Evolutionary conservation across 1,140 invertebrate genomes (phyloP).

Genomic region (Danaus melanippus): DNA sequence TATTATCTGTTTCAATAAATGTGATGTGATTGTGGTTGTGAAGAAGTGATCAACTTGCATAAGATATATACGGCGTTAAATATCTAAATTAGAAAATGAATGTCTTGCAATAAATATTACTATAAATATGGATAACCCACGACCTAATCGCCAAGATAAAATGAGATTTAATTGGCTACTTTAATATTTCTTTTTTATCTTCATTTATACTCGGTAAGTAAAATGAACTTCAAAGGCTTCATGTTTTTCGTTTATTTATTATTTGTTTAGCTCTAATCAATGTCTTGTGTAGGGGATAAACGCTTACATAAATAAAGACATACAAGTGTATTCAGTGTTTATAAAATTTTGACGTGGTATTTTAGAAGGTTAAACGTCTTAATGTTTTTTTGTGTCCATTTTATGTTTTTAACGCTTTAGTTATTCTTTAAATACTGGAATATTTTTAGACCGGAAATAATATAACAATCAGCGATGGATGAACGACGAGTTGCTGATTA

Average conservation of each 20-base stretch:
- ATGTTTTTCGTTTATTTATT: conserved; percentile 31
- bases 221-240: conserved; percentile 35
- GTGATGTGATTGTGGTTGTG: conserved; percentile 16
- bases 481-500: conserved; percentile 91
- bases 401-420: too few species aligned
- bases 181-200: too few species aligned
- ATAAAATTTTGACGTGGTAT: conserved; percentile 8
- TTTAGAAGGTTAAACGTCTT: conserved; percentile 7
- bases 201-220: too few species aligned
- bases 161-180: too few species aligned
- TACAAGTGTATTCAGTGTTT: conserved; percentile 5
- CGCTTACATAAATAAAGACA: conserved; percentile 9
- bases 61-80: conserved; percentile 10
- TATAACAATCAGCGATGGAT: conserved; percentile 74
- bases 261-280: conserved; percentile 23
- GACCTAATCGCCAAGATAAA: too few species aligned
- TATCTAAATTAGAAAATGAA: conserved; percentile 9
- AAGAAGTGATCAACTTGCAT: conserved; percentile 18
- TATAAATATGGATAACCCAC: conserved; percentile 5
- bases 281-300: conserved; percentile 9
- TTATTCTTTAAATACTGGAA: too few species aligned
- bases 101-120: conserved; percentile 7
- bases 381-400: neutral
- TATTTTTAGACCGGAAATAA: too few species aligned
- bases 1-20: too few species aligned